A percentile compares a stretch with the other conserved stretches of the same genome.
These are phyloP conservation scores for Epizoanthus ramosus DNA, from an alignment of 92 coral and sea anemone genomes.

Conservation along the genomic window DNA sequence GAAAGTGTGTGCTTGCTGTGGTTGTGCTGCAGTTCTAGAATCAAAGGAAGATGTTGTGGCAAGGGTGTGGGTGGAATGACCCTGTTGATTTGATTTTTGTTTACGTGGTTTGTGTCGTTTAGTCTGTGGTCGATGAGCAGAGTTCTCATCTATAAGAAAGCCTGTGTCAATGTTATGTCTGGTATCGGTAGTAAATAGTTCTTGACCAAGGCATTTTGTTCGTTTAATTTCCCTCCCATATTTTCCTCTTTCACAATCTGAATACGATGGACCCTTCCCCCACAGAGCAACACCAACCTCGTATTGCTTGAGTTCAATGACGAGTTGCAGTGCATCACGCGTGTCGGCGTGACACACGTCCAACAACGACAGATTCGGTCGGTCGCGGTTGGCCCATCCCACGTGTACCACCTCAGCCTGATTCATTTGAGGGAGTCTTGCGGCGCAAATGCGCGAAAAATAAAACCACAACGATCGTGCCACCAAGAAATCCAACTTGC, in stretches of 20 bases:
- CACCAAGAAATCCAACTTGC: slow-evolving; percentile 4
- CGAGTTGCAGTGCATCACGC: slow-evolving; percentile 30
- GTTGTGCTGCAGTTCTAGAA: slow-evolving; percentile 9
- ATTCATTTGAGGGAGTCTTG: slow-evolving; percentile 60
- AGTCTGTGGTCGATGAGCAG: slow-evolving; percentile 17
- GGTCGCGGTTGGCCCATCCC: slow-evolving; percentile 63
- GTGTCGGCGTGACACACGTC: slow-evolving; percentile 18
- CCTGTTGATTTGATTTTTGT: slow-evolving; percentile 12
- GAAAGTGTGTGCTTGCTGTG: slow-evolving; percentile 6
- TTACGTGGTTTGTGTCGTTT: slow-evolving; percentile 3
- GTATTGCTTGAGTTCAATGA: slow-evolving; percentile 4
- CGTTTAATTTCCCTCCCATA: not conserved
- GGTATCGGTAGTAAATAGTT: slow-evolving; percentile 14
- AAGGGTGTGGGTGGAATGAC: not conserved
- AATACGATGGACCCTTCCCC: slow-evolving; percentile 30
- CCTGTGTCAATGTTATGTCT: slow-evolving; percentile 12
- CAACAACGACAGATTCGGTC: slow-evolving; percentile 6
- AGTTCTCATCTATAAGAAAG: slow-evolving; percentile 29
- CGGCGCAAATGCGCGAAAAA: slow-evolving; percentile 60
- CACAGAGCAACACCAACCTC: slow-evolving; percentile 16
- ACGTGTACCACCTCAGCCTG: slow-evolving; percentile 73
- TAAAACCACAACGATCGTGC: slow-evolving; percentile 33
- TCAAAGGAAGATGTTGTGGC: not conserved
- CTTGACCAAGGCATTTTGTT: slow-evolving; percentile 15
- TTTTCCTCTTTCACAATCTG: slow-evolving; percentile 1